phyloP scores from a whole-genome alignment of 2,113 vertebrate species.

The Aspidoscelis tigris region DNA sequence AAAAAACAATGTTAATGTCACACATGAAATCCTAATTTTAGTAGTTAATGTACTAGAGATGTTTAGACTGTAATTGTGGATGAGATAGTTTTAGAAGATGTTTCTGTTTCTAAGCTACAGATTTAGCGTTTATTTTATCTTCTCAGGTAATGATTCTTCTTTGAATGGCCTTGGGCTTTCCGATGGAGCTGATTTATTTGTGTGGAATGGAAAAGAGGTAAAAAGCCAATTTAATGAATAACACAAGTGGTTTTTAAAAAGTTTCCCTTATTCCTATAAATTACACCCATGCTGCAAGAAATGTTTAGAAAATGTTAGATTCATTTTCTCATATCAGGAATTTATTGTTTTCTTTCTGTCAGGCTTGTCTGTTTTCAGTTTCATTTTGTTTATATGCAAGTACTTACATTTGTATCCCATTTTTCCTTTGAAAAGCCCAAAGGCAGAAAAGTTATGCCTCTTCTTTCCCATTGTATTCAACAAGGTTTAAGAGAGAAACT shows the following conservation, averaged over 20 bases:
- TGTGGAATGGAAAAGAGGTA: slow-evolving; percentile 96
- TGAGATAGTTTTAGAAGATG: not conserved
- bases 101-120: not conserved
- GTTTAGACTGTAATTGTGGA: not conserved
- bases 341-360: not conserved
- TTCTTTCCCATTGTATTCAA: too few species aligned
- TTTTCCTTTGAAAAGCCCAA: too few species aligned
- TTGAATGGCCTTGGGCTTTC: slow-evolving; percentile 78
- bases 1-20: not conserved
- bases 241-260: not conserved
- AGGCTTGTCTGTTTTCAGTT: not conserved
- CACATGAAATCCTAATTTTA: too few species aligned
- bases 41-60: not conserved
- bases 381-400: too few species aligned
- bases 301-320: not conserved
- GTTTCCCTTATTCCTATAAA: not conserved
- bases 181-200: slow-evolving; percentile 86
- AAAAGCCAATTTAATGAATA: slow-evolving; percentile 10
- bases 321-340: not conserved
- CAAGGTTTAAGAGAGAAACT: too few species aligned
- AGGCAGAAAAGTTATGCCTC: too few species aligned
- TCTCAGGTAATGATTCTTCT: slow-evolving; percentile 83
- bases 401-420: too few species aligned
- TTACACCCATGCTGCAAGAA: not conserved
- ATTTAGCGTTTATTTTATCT: not conserved